Evolutionary conservation across 2,888 invertebrate species (phyloP), one percentile per base, ranked within the genome.

Genomic region (Ptychoptera albimana): DNA sequence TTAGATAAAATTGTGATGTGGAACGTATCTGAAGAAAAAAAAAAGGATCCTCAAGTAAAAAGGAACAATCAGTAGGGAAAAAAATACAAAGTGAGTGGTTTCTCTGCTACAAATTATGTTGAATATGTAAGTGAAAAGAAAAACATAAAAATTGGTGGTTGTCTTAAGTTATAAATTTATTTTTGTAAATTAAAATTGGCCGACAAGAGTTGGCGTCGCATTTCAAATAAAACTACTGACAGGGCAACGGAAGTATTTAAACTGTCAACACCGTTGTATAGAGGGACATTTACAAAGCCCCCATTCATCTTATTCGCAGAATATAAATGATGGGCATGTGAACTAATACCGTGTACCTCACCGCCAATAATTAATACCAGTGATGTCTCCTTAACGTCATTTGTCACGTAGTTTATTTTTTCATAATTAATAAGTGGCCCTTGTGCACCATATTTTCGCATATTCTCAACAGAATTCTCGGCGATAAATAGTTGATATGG

Each of bases 301-400:
- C 73, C 59, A 9, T 82, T 82, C 44, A 2, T 16, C 72, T 68
- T 47, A 62, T 67, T 31, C 63, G 50, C 34, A 40, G 45, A 48
- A 35, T 40, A 43, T 43, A 37, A 14, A 42, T 11, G 13, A 44
- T 78, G 79, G 6, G 84, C 79, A 23, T 80, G 73, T 14, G 69
- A 59, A 66, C 86, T 85, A n/a, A 93, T 69, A 1, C 93, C 89
- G 60, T 82, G 75, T 8, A 88, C 88, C 66, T 94, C 94, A 8
- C 92, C 92, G 11, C 92, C 89, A 51, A 93, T 69, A 32, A 93
- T 71, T 5, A 94, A 60, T 30, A 81, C 73, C 7, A 34, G 12
- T 34, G 10, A 4, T n/a, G 12, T 34, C n/a, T n/a, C n/a, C 2
- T 36, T 14, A 12, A 35, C 42, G 11, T 42, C 15, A 23, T 43